phyloP scores from a whole-genome alignment of 2,797 vertebrate species.

The Paedocypris micromegethes region DNA sequence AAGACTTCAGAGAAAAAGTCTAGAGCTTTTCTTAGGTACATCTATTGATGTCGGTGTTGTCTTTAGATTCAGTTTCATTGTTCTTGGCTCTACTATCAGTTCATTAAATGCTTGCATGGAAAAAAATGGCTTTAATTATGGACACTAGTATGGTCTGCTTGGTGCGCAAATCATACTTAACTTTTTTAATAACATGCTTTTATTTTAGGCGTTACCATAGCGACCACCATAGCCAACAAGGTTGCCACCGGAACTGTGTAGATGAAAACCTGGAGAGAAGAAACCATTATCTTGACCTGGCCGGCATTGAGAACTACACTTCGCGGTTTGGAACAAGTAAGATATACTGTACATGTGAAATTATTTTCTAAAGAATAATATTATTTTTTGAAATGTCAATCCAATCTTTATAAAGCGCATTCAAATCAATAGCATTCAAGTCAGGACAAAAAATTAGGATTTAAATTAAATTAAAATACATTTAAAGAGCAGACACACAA shows the following conservation, averaged over 20 bases:
- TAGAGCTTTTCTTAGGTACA: slow-evolving; percentile 81
- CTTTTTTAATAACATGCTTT: neutral
- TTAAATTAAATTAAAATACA: too few species aligned
- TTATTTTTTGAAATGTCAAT: too few species aligned
- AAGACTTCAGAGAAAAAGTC: slow-evolving; percentile 88
- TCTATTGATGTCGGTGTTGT: slow-evolving; percentile 14
- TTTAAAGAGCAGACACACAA: neutral
- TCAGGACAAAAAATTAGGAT: too few species aligned
- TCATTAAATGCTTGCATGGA: too few species aligned
- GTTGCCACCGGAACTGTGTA: slow-evolving; percentile 87
- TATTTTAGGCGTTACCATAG: slow-evolving; percentile 76
- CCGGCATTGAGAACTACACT: slow-evolving; percentile 97
- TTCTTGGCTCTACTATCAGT: too few species aligned
- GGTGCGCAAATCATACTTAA: neutral
- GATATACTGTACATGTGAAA: slow-evolving; percentile 22
- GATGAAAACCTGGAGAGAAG: slow-evolving; percentile 98
- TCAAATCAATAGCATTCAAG: too few species aligned
- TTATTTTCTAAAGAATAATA: too few species aligned
- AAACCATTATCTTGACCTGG: slow-evolving; percentile 99
- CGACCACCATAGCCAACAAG: slow-evolving; percentile 75
- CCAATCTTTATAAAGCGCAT: too few species aligned
- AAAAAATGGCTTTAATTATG: neutral
- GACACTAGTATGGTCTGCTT: neutral
- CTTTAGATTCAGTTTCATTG: neutral
- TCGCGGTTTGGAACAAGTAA: slow-evolving; percentile 92